Base-by-base conservation (phyloP, 2,113 vertebrate genomes). In the Gallinago media region DNA sequence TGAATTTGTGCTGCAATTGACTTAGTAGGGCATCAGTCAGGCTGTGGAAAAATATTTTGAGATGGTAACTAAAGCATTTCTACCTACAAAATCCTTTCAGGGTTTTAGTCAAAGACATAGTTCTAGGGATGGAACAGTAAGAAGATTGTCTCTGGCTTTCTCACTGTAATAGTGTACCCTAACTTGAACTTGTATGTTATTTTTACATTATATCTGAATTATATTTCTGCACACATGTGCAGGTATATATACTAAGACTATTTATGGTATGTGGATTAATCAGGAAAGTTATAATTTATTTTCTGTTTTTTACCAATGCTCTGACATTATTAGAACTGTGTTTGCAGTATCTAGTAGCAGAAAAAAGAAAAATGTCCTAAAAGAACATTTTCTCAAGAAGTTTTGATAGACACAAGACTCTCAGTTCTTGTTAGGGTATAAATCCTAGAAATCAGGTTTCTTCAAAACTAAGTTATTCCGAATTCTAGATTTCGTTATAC, bases 221-320 rank as follows among this genome's bases (percentile, higher is more conserved):
- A 26, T 1, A 5, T 76, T 56, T 82, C 47, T 76, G 47, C 52
- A 50, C 2, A 31, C 34, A 21, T 70, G 54, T 91, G 54, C 8
- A 83, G 19, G 25, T 42, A 32, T 85, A 78, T 34, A 55, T 22
- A 59, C 26, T 52, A 67, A 83, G 70, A 58, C 34, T 50, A 83
- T 61, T 74, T 55, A 65, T 34, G 6, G 1, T 76, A 84, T 70
- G 36, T 40, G 25, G 56, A 84, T 93, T 90, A 89, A 95, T 74
- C 36, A 89, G 31, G 74, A 71, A 89, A 13, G 29, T 76, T 96
- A 12, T 70, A 54, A 84, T 91, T 95, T 92, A 54, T 88, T 89
- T 89, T 87, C 47, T 49, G 14, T 0, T 65, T 92, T 76, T 83
- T 78, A 75, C 22, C 15, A 44, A 67, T 49, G 34, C 11, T 85